A percentile compares a stretch with the other conserved stretches of the same genome.
These are phyloP conservation scores for Erynnis tages DNA, from an alignment of 2,888 invertebrate species.

Conservation along the genomic window DNA sequence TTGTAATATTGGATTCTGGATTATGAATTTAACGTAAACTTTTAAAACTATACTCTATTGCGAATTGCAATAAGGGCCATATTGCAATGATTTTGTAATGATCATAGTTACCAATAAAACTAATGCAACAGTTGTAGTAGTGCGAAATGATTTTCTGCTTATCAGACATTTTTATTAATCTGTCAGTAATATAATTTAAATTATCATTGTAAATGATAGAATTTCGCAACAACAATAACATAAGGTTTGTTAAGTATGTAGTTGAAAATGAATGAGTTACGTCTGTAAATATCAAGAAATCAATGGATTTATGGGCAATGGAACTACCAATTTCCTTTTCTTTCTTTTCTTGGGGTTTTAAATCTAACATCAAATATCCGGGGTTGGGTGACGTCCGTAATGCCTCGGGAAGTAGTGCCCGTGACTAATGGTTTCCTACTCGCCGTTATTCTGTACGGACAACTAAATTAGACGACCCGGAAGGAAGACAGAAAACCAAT, in stretches of 20 bases:
- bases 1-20: conserved; percentile 25
- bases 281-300: too few species aligned
- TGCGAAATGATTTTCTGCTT: conserved; percentile 20
- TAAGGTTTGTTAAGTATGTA: too few species aligned
- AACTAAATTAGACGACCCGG: conserved; percentile 37
- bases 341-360: conserved; percentile 11
- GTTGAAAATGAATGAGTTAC: too few species aligned
- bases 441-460: conserved; percentile 37
- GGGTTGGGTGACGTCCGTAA: conserved; percentile 29
- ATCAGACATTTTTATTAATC: conserved; percentile 9
- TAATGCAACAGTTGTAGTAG: not conserved
- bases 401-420: conserved; percentile 34
- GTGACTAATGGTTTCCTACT: conserved; percentile 46
- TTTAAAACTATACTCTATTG: conserved; percentile 1
- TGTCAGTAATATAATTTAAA: not conserved
- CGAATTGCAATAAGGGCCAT: not conserved
- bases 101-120: conserved; percentile 1
- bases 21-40: not conserved
- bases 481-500: conserved; percentile 16
- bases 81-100: not conserved
- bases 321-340: not conserved
- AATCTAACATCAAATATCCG: conserved; percentile 22
- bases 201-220: not conserved
- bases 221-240: not conserved
- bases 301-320: not conserved